Conservation (phyloP, 2,888 invertebrate species). For the Acleris laterana region DNA sequence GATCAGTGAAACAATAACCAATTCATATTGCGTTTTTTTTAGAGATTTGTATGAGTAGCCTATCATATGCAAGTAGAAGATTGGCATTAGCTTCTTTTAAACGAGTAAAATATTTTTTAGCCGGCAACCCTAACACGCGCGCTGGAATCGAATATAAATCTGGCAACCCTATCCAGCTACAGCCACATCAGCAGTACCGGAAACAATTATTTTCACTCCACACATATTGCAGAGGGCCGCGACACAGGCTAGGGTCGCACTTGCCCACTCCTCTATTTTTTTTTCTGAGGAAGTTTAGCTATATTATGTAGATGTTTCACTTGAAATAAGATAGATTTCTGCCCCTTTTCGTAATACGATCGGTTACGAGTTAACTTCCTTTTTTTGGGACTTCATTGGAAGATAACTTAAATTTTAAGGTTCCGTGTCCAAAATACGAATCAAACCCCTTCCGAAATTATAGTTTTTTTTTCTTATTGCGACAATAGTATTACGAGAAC, state of each 20-base stretch:
- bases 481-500: no score
- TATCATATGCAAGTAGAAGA: no score
- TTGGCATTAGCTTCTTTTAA: no score
- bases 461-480: no score
- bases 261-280: background rate
- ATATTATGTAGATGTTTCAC: constrained; percentile 5
- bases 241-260: constrained; percentile 37
- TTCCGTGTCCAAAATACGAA: no score
- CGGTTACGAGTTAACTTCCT: background rate
- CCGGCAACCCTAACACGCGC: background rate
- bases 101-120: no score
- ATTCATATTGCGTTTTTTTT: no score
- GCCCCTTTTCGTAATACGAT: constrained; percentile 6
- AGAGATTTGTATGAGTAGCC: no score
- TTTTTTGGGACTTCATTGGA: background rate
- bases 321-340: constrained; percentile 13
- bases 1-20: no score
- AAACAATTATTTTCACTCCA: constrained; percentile 66
- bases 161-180: constrained; percentile 38
- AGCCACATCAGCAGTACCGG: constrained; percentile 54
- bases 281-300: background rate
- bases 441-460: no score
- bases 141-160: constrained; percentile 9
- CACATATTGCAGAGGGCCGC: constrained; percentile 46
- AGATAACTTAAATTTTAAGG: background rate